Evolutionary conservation across 2,113 vertebrate genomes (phyloP), one percentile per base, ranked within the genome.

Genomic region (Nothocercus nigrocapillus): DNA sequence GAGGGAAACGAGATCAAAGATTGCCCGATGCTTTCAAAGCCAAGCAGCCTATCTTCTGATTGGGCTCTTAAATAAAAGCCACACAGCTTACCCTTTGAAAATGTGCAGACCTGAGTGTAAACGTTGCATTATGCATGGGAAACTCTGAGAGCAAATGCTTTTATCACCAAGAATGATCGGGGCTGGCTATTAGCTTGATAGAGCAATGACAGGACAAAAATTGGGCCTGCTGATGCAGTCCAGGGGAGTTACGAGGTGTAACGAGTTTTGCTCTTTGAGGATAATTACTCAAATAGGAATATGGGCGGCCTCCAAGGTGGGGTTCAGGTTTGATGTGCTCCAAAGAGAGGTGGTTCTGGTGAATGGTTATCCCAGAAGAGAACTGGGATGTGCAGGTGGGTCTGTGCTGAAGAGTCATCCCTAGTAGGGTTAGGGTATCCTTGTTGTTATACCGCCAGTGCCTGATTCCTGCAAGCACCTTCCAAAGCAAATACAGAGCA

Each of bases 1-100:
- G 44, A 45, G 78, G 49, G 78, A 61, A 86, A 44, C 1, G 25
- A 95, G 92, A 96, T 96, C 90, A 97, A 94, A 96, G 93, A 79
- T 58, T 1, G 1, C 66, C 80, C 27, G 44, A 84, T 76, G 69
- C 68, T 63, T 97, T 95, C 93, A 94, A 96, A 94, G 80, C 1
- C 0, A 9, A 61, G 49, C 5, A 2, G 49, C 63, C 0, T 79
- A 84, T 90, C 70, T 90, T 90, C 74, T 93, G 93, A 94, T 42
- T 92, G 88, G 85, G 53, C 80, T 90, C 19, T 96, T 76, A 96
- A 92, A 63, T 72, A 83, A 81, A 88, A 93, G 58, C 80, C 15
- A 1, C 69, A 47, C 66, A 84, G 64, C 69, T 83, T 80, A 89
- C 73, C 45, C 88, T 96, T 94, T 94, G 94, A 96, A 95, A 93